Evolutionary conservation across 2,797 vertebrate species (phyloP).

Genomic region (Ciconia nigra): DNA sequence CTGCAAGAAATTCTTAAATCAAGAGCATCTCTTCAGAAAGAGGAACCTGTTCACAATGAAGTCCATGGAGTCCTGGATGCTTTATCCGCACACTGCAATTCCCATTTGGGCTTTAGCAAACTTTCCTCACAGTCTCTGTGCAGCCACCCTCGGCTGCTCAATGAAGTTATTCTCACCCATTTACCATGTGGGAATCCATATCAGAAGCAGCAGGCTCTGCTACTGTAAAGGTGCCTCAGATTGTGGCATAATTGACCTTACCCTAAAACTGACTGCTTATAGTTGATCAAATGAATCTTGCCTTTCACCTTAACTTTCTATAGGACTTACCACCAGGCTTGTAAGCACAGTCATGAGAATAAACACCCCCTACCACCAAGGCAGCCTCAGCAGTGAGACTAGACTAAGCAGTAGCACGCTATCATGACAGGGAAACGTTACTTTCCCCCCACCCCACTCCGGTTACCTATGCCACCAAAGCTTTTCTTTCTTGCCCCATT

Average conservation of each 20-base stretch:
- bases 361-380: not conserved
- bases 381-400: not conserved
- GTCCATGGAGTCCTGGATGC: not conserved
- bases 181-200: not conserved
- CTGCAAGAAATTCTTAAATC: not conserved
- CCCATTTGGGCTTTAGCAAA: not conserved
- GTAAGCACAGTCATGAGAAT: not conserved
- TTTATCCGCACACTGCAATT: not conserved
- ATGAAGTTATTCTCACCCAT: not conserved
- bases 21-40: not conserved
- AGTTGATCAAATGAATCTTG: not conserved
- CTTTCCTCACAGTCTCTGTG: not conserved
- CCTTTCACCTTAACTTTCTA: not conserved
- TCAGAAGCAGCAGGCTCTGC: not conserved
- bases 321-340: too few species aligned
- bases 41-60: not conserved
- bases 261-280: not conserved
- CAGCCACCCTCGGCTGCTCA: not conserved
- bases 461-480: not conserved
- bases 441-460: not conserved
- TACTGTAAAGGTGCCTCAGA: not conserved
- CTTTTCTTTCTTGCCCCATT: not conserved
- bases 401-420: not conserved
- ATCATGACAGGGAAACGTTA: accelerated
- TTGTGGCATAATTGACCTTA: not conserved